A percentile compares a stretch with the other conserved stretches of the same genome.
These are phyloP conservation scores for Pemphigus obesinymphae DNA, from an alignment of 1,140 invertebrate species.

Conservation along the genomic window DNA sequence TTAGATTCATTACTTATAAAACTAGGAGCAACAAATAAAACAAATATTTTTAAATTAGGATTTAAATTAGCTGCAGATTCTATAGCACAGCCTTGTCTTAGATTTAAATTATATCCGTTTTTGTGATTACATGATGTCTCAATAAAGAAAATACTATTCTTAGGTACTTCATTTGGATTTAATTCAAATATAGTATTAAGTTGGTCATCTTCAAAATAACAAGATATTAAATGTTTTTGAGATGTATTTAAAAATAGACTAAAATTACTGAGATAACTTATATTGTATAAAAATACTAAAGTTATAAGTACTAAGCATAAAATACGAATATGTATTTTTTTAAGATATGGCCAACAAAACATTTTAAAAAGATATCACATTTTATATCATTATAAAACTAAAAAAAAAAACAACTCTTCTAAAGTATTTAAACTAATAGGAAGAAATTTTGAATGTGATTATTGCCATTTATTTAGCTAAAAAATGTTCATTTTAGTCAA, in stretches of 20 bases:
- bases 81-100: slow-evolving; percentile 50
- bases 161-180: neutral
- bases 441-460: neutral
- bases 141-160: slow-evolving; percentile 46
- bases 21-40: slow-evolving; percentile 46
- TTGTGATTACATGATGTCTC: slow-evolving; percentile 47
- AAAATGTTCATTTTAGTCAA: no score
- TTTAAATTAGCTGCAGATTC: slow-evolving; percentile 50
- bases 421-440: neutral
- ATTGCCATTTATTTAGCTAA: neutral
- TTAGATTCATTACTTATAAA: neutral
- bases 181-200: neutral
- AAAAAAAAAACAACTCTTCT: no score
- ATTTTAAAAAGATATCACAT: neutral
- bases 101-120: slow-evolving; percentile 30
- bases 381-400: neutral
- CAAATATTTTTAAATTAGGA: slow-evolving; percentile 44
- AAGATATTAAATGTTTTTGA: slow-evolving; percentile 17
- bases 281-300: neutral
- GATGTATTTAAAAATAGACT: neutral
- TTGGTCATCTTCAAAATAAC: neutral
- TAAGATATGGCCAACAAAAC: neutral
- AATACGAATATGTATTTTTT: neutral
- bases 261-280: neutral
- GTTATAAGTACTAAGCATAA: neutral